Conservation (phyloP, 2,797 vertebrate genomes). For the Heliangelus exortis region DNA sequence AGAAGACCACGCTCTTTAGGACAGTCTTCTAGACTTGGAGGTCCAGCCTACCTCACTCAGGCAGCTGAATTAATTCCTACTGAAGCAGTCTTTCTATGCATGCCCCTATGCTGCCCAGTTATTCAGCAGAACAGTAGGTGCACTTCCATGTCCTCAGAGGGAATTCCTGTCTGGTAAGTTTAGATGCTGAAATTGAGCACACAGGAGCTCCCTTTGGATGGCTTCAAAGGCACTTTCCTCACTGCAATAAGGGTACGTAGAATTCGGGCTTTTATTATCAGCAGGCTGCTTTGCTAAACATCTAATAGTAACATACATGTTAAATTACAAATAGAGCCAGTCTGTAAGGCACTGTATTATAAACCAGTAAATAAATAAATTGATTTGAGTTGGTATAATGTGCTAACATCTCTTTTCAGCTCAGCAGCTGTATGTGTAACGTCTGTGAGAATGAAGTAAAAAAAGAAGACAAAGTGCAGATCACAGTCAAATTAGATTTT, state of each 20-base stretch:
- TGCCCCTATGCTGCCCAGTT: accelerated
- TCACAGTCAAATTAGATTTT: slow-evolving; percentile 61
- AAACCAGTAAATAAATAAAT: neutral
- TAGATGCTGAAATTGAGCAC: slow-evolving; percentile 41
- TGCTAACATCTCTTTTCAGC: neutral
- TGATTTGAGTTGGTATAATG: neutral
- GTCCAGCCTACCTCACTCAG: neutral
- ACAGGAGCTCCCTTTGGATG: slow-evolving; percentile 45
- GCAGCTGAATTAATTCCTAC: neutral
- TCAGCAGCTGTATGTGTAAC: neutral
- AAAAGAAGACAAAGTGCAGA: slow-evolving; percentile 42
- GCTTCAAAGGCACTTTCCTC: slow-evolving; percentile 20
- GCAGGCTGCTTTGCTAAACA: neutral
- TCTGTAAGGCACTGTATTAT: neutral
- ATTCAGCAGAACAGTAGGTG: slow-evolving; percentile 31
- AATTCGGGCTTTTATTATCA: neutral
- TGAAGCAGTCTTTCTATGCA: neutral
- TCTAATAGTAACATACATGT: neutral
- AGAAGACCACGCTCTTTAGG: neutral
- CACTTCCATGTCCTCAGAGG: slow-evolving; percentile 12
- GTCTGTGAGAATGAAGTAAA: neutral
- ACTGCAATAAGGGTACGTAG: neutral
- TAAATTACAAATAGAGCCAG: neutral
- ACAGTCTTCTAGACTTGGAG: neutral
- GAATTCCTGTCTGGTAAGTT: slow-evolving; percentile 51